phyloP scores from a whole-genome alignment of 2,113 vertebrate species.

The Bubo scandiacus region DNA sequence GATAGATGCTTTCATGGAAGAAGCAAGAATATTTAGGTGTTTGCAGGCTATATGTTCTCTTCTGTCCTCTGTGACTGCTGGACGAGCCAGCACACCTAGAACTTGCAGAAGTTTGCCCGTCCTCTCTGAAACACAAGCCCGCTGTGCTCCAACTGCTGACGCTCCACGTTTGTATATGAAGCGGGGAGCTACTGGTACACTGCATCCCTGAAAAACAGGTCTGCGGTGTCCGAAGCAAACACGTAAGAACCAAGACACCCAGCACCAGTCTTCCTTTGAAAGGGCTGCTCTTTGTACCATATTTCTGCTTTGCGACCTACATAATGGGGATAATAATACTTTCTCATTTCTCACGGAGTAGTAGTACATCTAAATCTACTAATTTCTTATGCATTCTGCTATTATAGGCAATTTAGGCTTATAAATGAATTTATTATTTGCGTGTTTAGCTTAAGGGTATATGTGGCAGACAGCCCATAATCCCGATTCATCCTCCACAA shows the following conservation, averaged over 20 bases:
- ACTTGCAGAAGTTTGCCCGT: not conserved
- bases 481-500: constrained; percentile 2
- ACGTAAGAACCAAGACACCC: rapidly evolving
- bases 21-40: not conserved
- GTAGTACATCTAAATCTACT: not conserved
- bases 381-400: constrained; percentile 1
- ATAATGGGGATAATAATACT: not conserved
- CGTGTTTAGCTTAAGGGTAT: not conserved
- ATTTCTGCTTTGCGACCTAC: not conserved
- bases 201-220: not conserved
- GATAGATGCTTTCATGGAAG: not conserved
- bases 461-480: constrained; percentile 7
- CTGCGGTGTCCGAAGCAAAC: not conserved
- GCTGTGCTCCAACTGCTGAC: not conserved
- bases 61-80: not conserved
- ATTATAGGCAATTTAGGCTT: not conserved
- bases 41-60: not conserved
- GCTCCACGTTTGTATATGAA: not conserved
- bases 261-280: not conserved
- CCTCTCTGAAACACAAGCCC: not conserved
- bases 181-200: not conserved
- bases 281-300: not conserved
- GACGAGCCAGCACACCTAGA: not conserved
- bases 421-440: constrained; percentile 1
- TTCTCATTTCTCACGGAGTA: not conserved